Evolutionary conservation across 2,113 vertebrate genomes (phyloP).

Genomic region (Aplodontia rufa): DNA sequence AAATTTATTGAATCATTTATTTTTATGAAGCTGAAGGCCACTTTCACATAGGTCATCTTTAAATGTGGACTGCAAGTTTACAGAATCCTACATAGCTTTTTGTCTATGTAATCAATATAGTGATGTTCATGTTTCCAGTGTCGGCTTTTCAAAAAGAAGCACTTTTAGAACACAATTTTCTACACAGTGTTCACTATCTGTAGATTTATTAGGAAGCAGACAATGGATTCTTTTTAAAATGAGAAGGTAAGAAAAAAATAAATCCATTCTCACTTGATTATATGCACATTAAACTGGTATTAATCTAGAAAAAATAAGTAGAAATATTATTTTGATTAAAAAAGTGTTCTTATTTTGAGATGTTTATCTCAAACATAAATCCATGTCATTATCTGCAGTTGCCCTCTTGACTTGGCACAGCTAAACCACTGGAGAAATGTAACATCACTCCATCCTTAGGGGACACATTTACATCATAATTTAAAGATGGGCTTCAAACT

Average conservation of each 20-base stretch:
- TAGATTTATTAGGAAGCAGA: conserved; percentile 65
- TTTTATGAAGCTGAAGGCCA: conserved; percentile 85
- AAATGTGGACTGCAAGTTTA: conserved; percentile 73
- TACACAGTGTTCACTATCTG: conserved; percentile 47
- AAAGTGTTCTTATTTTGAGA: conserved; percentile 80
- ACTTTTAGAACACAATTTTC: conserved; percentile 62
- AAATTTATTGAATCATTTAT: conserved; percentile 69
- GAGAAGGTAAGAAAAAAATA: conserved; percentile 66
- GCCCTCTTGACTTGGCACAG: conserved; percentile 78
- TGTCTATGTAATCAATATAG: conserved; percentile 16
- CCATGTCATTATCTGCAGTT: conserved; percentile 62
- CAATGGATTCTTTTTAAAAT: conserved; percentile 53
- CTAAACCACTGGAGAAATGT: conserved; percentile 74
- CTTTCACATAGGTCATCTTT: conserved; percentile 79
- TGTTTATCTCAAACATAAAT: conserved; percentile 75
- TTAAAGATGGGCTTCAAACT: conserved; percentile 73
- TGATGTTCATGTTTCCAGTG: conserved; percentile 42
- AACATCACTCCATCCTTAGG: conserved; percentile 46
- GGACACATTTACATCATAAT: conserved; percentile 57
- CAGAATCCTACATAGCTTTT: conserved; percentile 68
- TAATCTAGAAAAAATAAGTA: conserved; percentile 80
- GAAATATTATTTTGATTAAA: conserved; percentile 82
- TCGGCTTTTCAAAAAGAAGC: conserved; percentile 63
- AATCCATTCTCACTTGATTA: conserved; percentile 76
- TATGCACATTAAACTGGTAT: conserved; percentile 78